These are phyloP conservation scores for Meteorus sp. DNA, from an alignment of 1,140 invertebrate genomes.

Conservation along the genomic window DNA sequence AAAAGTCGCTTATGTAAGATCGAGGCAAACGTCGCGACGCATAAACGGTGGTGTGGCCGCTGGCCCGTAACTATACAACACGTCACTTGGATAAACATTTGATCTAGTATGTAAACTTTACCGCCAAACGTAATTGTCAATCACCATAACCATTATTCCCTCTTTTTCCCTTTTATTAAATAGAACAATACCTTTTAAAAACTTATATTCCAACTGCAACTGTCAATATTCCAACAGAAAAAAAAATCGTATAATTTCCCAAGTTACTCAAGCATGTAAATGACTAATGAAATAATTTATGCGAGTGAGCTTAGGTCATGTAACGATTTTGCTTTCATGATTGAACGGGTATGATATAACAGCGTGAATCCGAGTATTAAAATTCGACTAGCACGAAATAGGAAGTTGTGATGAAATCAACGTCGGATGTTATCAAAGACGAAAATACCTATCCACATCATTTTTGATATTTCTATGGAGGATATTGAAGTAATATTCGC, in stretches of 20 bases:
- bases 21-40: constrained; percentile 47
- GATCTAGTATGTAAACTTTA: constrained; percentile 10
- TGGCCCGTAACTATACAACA: constrained; percentile 24
- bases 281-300: too few relatives aligned
- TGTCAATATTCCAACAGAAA: too few relatives aligned
- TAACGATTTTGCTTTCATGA: background rate
- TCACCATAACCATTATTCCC: background rate
- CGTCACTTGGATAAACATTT: constrained; percentile 32
- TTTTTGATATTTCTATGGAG: too few relatives aligned
- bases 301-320: background rate
- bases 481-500: too few relatives aligned
- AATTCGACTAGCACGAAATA: constrained; percentile 11
- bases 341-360: constrained; percentile 14
- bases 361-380: background rate
- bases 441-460: too few relatives aligned
- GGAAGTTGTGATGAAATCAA: too few relatives aligned
- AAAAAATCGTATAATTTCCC: too few relatives aligned
- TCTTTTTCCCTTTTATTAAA: background rate
- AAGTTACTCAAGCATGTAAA: too few relatives aligned
- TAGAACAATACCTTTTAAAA: too few relatives aligned
- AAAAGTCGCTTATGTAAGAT: constrained; percentile 56
- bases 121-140: background rate
- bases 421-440: too few relatives aligned
- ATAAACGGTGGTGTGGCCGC: constrained; percentile 42
- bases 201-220: too few relatives aligned